Percentiles rank a stretch among this genome's conserved stretches.
Evolutionary conservation across 2,888 invertebrate species (phyloP).

Genomic region (Tortrix viridana): DNA sequence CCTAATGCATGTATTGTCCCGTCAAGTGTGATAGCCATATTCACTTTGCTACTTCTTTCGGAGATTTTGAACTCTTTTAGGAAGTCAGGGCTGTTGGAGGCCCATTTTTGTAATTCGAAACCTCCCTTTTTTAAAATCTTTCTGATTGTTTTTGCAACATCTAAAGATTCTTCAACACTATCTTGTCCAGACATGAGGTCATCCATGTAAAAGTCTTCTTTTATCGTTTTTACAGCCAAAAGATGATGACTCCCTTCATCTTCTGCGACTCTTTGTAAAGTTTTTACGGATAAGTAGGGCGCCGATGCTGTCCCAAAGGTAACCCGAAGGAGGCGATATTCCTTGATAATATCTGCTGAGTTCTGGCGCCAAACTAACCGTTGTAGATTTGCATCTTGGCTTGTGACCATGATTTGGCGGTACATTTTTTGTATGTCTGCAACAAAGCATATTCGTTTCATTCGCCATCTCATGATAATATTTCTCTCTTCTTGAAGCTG

Average conservation of each 20-base stretch:
- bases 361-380: constrained; percentile 33
- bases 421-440: constrained; percentile 24
- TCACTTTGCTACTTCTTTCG: constrained; percentile 25
- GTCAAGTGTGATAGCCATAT: constrained; percentile 40
- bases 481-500: too few relatives aligned
- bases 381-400: constrained; percentile 34
- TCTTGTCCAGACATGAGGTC: constrained; percentile 41
- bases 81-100: constrained; percentile 38
- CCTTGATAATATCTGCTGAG: constrained; percentile 20
- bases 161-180: constrained; percentile 37
- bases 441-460: constrained; percentile 1
- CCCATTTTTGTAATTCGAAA: constrained; percentile 51
- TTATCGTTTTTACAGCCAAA: constrained; percentile 32
- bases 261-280: constrained; percentile 45
- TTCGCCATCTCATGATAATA: too few relatives aligned
- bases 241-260: constrained; percentile 43
- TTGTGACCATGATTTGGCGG: constrained; percentile 38
- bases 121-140: constrained; percentile 46
- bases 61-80: constrained; percentile 33
- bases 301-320: constrained; percentile 45
- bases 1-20: constrained; percentile 43
- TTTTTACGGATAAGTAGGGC: constrained; percentile 46
- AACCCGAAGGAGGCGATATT: constrained; percentile 38
- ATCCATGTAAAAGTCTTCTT: constrained; percentile 41
- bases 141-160: constrained; percentile 39